These are phyloP conservation scores for Opisthograptis luteolata DNA, from an alignment of 2,888 invertebrate species.

Conservation along the genomic window DNA sequence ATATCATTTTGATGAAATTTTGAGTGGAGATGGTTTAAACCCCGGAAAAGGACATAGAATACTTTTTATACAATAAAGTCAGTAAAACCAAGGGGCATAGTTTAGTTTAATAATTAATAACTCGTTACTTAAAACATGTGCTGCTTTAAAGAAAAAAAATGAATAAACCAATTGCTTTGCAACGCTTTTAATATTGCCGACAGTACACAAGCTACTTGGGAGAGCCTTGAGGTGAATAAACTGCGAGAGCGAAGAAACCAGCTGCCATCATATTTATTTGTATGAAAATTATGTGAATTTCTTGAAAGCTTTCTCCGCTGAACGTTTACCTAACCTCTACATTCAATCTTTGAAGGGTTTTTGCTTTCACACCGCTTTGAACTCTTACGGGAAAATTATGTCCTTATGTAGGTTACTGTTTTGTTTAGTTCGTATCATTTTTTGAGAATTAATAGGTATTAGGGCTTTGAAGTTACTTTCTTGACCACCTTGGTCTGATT, in stretches of 20 bases:
- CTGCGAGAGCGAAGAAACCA: conserved; percentile 51
- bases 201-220: conserved; percentile 51
- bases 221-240: conserved; percentile 49
- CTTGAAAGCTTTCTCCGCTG: conserved; percentile 48
- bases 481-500: too few species aligned
- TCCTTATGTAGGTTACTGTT: neutral
- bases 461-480: too few species aligned
- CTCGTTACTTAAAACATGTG: too few species aligned
- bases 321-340: conserved; percentile 36
- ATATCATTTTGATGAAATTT: too few species aligned
- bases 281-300: conserved; percentile 53
- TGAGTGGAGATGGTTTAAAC: too few species aligned
- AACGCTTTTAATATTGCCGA: conserved; percentile 28
- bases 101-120: too few species aligned
- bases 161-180: conserved; percentile 14
- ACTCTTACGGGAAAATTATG: conserved; percentile 6
- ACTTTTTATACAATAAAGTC: too few species aligned
- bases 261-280: conserved; percentile 51
- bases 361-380: conserved; percentile 28
- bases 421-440: too few species aligned
- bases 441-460: too few species aligned
- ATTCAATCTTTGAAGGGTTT: conserved; percentile 31
- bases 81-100: too few species aligned
- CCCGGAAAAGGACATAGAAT: too few species aligned
- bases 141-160: too few species aligned